phyloP scores from a whole-genome alignment of 2,888 invertebrate genomes.

The Stratiomys singularior region DNA sequence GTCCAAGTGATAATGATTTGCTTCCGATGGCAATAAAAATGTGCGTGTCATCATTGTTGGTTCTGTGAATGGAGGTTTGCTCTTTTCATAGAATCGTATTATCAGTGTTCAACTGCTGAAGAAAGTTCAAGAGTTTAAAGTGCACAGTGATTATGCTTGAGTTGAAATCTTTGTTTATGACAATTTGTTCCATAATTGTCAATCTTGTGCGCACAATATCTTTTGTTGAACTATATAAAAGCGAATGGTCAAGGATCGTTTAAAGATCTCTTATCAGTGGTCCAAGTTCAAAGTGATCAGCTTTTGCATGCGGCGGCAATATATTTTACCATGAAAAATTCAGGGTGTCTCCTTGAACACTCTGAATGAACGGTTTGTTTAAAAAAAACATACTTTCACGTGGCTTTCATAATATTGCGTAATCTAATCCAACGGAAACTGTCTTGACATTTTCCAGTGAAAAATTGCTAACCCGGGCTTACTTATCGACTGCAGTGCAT shows the following conservation, averaged over 20 bases:
- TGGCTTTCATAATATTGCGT: no score
- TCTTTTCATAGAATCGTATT: background rate
- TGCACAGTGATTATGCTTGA: conserved; percentile 22
- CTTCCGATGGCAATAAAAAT: conserved; percentile 18
- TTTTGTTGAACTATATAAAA: background rate
- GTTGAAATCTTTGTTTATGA: background rate
- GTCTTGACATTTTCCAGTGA: no score
- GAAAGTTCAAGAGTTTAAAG: conserved; percentile 29
- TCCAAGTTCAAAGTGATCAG: no score
- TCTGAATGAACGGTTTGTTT: no score
- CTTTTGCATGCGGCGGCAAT: no score
- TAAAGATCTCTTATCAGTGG: background rate
- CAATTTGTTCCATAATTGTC: background rate
- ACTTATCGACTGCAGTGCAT: no score
- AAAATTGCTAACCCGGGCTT: no score
- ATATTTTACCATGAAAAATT: no score
- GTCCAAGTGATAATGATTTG: background rate
- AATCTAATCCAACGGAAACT: no score
- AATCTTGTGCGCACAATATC: background rate
- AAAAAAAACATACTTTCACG: no score
- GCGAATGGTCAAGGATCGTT: background rate
- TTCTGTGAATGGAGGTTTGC: background rate
- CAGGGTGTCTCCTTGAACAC: no score
- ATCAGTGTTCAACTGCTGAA: conserved; percentile 1
- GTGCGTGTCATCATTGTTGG: conserved; percentile 1